A percentile compares a stretch with the other conserved stretches of the same genome.
Conservation (phyloP, 2,113 vertebrate genomes). For the Pollachius pollachius region DNA sequence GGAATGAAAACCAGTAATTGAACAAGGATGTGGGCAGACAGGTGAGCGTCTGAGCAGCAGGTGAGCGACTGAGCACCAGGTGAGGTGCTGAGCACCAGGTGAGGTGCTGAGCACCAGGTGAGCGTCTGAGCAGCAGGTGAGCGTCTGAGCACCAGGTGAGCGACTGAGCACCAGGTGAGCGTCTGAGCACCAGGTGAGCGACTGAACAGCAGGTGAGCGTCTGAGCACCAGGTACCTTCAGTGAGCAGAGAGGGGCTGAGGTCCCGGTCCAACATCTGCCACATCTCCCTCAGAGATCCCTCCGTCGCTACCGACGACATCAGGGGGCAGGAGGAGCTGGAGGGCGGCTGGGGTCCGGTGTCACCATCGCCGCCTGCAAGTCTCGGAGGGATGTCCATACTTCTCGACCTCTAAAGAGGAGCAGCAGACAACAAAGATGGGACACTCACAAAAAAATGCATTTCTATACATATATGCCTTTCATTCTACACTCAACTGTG, state of each 20-base stretch:
- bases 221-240: slow-evolving; percentile 38
- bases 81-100: too few species aligned
- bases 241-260: slow-evolving; percentile 68
- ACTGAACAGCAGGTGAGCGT: too few species aligned
- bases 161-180: too few species aligned
- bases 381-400: slow-evolving; percentile 54
- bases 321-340: slow-evolving; percentile 23
- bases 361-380: slow-evolving; percentile 5
- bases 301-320: slow-evolving; percentile 60
- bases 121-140: too few species aligned
- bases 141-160: too few species aligned
- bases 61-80: too few species aligned
- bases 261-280: slow-evolving; percentile 73
- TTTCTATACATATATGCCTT: neutral
- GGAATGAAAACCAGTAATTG: too few species aligned
- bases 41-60: too few species aligned
- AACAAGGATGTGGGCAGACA: too few species aligned
- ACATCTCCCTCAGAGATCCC: slow-evolving; percentile 74
- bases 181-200: too few species aligned
- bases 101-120: too few species aligned
- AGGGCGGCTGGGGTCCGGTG: neutral
- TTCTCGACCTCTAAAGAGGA: slow-evolving; percentile 29
- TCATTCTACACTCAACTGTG: neutral
- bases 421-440: neutral
- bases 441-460: neutral